Conservation (phyloP, 2,888 invertebrate species). For the Oscheius onirici region DNA sequence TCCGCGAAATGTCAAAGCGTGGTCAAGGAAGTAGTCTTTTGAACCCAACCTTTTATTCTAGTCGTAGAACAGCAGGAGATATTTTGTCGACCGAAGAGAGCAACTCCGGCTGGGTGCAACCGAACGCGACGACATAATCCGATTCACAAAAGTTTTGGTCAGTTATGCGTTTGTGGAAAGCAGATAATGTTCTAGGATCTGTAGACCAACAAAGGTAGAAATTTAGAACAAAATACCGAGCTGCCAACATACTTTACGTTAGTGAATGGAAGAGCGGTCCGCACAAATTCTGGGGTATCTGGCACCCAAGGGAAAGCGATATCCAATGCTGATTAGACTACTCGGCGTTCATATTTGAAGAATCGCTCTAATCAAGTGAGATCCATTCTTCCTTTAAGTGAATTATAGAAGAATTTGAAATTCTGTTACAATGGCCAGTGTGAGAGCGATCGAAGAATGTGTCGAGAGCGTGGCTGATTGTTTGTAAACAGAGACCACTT, state of each 20-base stretch:
- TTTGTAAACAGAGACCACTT: conserved; percentile 10
- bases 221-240: background rate
- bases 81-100: too few relatives aligned
- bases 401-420: background rate
- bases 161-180: background rate
- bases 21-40: background rate
- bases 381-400: background rate
- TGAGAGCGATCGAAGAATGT: background rate
- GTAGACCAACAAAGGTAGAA: background rate
- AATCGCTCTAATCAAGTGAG: background rate
- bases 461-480: background rate
- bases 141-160: conserved; percentile 14
- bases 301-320: conserved; percentile 24
- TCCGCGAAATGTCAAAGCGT: background rate
- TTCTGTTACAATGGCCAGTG: background rate
- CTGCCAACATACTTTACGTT: conserved; percentile 6
- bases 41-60: background rate
- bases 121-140: conserved; percentile 25
- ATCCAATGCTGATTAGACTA: conserved; percentile 10
- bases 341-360: conserved; percentile 22
- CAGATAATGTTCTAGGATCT: too few relatives aligned
- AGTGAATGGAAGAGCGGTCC: background rate
- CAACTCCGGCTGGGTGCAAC: conserved; percentile 16
- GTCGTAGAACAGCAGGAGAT: background rate
- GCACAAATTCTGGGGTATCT: background rate